A percentile compares a stretch with the other conserved stretches of the same genome.
Conservation (phyloP, 2,113 vertebrate species). For the Phocoena phocoena region DNA sequence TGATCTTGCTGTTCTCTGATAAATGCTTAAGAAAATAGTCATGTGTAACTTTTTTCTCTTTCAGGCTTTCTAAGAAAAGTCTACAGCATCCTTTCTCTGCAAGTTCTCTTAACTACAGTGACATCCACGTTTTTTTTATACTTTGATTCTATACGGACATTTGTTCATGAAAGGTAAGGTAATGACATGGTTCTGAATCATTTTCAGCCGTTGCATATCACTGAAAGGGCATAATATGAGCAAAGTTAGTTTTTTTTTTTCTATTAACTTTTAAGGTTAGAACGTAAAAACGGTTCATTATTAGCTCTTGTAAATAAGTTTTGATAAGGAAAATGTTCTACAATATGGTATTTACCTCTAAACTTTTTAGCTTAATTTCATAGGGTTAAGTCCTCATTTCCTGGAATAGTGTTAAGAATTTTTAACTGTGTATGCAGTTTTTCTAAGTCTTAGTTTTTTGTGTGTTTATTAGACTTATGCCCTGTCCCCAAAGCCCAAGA, state of each 20-base stretch:
- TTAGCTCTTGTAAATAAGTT: not conserved
- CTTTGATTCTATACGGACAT: slow-evolving; percentile 87
- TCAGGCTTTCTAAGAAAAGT: slow-evolving; percentile 96
- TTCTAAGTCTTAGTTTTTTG: not conserved
- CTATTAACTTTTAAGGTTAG: not conserved
- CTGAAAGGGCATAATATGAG: not conserved
- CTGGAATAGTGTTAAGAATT: slow-evolving; percentile 2
- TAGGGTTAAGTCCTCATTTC: not conserved
- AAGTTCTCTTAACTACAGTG: slow-evolving; percentile 92
- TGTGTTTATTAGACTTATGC: not conserved
- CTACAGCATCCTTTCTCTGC: slow-evolving; percentile 93
- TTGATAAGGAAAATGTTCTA: slow-evolving; percentile 14
- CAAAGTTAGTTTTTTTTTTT: not conserved
- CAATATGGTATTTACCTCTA: not conserved
- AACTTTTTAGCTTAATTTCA: slow-evolving; percentile 8
- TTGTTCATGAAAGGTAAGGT: slow-evolving; percentile 92
- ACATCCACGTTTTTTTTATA: slow-evolving; percentile 91
- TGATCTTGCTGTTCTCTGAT: not conserved
- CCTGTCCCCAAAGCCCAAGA: not conserved
- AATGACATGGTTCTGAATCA: not conserved
- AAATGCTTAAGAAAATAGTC: slow-evolving; percentile 5
- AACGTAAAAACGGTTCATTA: not conserved
- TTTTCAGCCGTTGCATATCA: slow-evolving; percentile 21
- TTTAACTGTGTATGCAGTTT: slow-evolving; percentile 18
- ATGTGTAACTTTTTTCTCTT: slow-evolving; percentile 56